Evolutionary conservation across 1,140 invertebrate species (phyloP), one percentile per base, ranked within the genome.

Genomic region (Rhyzopertha dominica): DNA sequence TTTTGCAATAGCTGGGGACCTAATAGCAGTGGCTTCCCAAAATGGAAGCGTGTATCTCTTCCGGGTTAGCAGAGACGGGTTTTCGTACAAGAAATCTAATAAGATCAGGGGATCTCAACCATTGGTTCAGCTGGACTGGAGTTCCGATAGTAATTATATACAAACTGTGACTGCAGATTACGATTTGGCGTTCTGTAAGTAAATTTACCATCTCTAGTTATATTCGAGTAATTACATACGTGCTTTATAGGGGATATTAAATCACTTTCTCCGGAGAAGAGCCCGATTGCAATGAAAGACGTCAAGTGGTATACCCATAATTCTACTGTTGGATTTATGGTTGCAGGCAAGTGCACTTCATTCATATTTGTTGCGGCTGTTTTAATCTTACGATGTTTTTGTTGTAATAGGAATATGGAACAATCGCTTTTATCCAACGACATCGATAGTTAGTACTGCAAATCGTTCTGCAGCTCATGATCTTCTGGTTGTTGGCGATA

Each of bases 141-240:
- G 90, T 58, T 80, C 82, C 18, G 90, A 95, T 63, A 85, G 87
- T 35, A 81, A 82, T 57, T 90, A 84, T 56, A 61, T 96, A 23
- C 87, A 90, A 67, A 89, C 87, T 2, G 90, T 92, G 43, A 93
- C 92, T 13, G 87, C 89, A 50, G 91, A 95, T 63, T 95, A 93
- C 61, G 91, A 95, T 68, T 69, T 95, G 18, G 76, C 87, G 5
- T 91, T 85, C 65, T 93, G 90, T 92, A 76, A 81, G 81, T 74
- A 54, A n/a, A 26, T 8, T 26, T 26, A 26, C 24, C 7, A 26
- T 26, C n/a, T 8, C n/a, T n/a, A 26, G 7, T 26, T n/a, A n/a
- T 8, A 26, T 26, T n/a, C n/a, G 24, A 26, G 19, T 17, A 32
- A 32, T 17, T 32, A 5, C n/a, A 14, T 4, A 5, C 9, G 36